Evolutionary conservation across 2,113 vertebrate species (phyloP).

Genomic region (Albula glossodonta): DNA sequence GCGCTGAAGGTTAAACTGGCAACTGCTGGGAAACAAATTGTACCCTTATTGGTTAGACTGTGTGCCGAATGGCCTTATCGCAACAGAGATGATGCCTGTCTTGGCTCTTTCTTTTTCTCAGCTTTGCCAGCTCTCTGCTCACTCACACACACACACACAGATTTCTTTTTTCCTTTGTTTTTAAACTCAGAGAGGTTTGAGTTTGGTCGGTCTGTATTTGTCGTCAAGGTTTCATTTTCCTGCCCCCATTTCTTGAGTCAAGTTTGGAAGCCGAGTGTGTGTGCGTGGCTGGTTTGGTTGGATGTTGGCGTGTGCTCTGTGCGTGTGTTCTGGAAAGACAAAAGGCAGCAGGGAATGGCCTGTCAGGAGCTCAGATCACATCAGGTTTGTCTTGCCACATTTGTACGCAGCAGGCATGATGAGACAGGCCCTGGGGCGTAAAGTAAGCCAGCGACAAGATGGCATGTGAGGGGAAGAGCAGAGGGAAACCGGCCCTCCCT

Average conservation of each 20-base stretch:
- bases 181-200: neutral
- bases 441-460: neutral
- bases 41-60: neutral
- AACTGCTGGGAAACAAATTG: neutral
- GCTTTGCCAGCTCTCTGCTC: neutral
- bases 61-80: neutral
- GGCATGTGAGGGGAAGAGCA: neutral
- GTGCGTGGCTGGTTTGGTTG: neutral
- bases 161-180: neutral
- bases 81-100: neutral
- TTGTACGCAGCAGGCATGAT: constrained; percentile 8
- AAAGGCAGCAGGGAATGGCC: constrained; percentile 8
- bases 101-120: neutral
- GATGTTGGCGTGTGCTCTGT: neutral
- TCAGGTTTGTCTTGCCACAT: constrained; percentile 20
- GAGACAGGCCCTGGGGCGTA: neutral
- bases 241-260: no score
- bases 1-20: neutral
- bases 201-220: neutral
- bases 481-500: neutral
- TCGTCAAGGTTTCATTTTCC: neutral
- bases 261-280: neutral
- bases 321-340: neutral
- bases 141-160: neutral
- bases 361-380: constrained; percentile 13